Evolutionary conservation across 2,113 vertebrate genomes (phyloP).

Genomic region (Gnathonemus longibarbis): DNA sequence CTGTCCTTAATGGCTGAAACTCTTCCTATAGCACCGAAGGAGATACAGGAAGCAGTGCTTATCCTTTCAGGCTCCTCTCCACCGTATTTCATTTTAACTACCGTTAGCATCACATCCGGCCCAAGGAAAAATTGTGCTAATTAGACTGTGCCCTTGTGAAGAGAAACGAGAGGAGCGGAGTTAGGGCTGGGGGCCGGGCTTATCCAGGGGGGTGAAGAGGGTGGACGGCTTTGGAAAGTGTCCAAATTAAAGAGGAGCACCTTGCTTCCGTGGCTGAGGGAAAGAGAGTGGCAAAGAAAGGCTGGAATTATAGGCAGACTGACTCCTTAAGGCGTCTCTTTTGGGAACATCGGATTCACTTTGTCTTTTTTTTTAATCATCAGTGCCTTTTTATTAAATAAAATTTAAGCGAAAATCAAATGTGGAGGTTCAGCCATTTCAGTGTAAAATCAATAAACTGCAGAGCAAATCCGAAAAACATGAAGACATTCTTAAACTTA

Average conservation of each 20-base stretch:
- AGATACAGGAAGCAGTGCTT: slow-evolving; percentile 55
- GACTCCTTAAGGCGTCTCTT: neutral
- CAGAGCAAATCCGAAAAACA: neutral
- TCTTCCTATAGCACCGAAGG: slow-evolving; percentile 37
- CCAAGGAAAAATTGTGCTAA: slow-evolving; percentile 33
- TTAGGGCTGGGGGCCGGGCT: neutral
- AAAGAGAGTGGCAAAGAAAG: neutral
- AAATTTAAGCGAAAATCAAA: neutral
- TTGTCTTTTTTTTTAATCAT: neutral
- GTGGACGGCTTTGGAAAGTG: neutral
- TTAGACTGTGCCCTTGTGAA: slow-evolving; percentile 25
- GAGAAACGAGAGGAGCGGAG: slow-evolving; percentile 5
- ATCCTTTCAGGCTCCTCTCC: slow-evolving; percentile 32
- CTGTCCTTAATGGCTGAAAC: slow-evolving; percentile 33
- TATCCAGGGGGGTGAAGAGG: neutral
- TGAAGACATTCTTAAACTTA: neutral
- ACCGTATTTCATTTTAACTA: slow-evolving; percentile 71
- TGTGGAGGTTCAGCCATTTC: neutral
- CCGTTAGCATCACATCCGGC: slow-evolving; percentile 47
- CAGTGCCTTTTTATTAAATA: neutral
- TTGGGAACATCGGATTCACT: neutral
- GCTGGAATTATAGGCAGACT: neutral
- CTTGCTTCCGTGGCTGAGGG: neutral
- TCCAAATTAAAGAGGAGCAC: neutral
- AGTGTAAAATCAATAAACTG: neutral